Conservation (phyloP, 2,797 vertebrate species). For the Psittacula derbiana region DNA sequence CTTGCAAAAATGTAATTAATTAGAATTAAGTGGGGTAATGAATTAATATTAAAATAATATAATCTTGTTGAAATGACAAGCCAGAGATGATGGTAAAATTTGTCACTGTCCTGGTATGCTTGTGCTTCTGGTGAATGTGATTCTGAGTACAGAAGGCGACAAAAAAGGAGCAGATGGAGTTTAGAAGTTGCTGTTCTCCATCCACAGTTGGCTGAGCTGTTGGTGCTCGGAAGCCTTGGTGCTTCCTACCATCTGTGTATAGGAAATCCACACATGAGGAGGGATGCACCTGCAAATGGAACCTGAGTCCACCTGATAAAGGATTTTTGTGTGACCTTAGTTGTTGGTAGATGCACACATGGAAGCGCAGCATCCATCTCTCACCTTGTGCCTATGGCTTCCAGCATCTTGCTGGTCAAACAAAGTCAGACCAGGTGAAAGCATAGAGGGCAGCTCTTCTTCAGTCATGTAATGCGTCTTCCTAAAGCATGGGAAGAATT, state of each 20-base stretch:
- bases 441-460: not conserved
- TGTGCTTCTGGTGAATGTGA: slow-evolving; percentile 8
- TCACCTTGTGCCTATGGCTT: not conserved
- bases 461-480: not conserved
- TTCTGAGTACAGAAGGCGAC: slow-evolving; percentile 16
- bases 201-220: slow-evolving; percentile 18
- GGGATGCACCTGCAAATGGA: not conserved
- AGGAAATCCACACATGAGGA: not conserved
- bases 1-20: slow-evolving; percentile 46
- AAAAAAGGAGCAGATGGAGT: slow-evolving; percentile 22
- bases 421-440: not conserved
- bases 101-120: slow-evolving; percentile 50
- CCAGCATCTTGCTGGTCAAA: not conserved
- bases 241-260: slow-evolving; percentile 11
- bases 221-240: slow-evolving; percentile 43
- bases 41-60: slow-evolving; percentile 72
- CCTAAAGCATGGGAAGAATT: not conserved
- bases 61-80: slow-evolving; percentile 51
- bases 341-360: not conserved
- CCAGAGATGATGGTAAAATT: slow-evolving; percentile 31
- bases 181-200: not conserved
- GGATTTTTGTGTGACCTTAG: not conserved
- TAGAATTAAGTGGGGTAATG: slow-evolving; percentile 58
- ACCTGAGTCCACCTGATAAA: not conserved
- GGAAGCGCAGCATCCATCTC: accelerated